Percentiles rank a stretch among this genome's conserved stretches.
Evolutionary conservation across 1,140 invertebrate species (phyloP).

Genomic region (Anastrepha ludens): DNA sequence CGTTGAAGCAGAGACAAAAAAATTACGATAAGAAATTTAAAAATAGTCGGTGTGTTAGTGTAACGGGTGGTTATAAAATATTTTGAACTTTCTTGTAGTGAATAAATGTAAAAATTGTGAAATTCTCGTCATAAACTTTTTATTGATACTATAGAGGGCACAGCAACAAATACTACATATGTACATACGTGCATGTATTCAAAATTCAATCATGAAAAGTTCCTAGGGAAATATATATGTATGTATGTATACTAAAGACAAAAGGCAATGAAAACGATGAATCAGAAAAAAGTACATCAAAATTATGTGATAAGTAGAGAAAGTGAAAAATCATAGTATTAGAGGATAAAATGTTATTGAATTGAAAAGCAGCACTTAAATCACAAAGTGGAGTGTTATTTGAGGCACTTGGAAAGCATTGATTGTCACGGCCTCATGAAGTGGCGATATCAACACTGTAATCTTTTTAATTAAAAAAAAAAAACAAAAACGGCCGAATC

Average conservation of each 20-base stretch:
- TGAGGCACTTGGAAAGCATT: not conserved
- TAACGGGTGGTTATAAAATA: not conserved
- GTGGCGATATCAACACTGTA: too few species aligned
- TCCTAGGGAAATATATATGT: not conserved
- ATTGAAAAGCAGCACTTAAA: too few species aligned
- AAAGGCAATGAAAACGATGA: not conserved
- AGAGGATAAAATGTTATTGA: not conserved
- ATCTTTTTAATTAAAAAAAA: too few species aligned
- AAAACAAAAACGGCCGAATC: too few species aligned
- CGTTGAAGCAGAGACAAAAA: not conserved
- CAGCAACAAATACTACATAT: not conserved
- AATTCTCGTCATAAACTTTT: too few species aligned
- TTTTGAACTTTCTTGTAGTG: not conserved
- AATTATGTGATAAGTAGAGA: too few species aligned
- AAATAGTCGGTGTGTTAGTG: not conserved
- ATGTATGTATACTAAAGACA: not conserved
- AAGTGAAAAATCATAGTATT: too few species aligned
- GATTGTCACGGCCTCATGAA: too few species aligned
- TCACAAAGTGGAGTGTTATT: not conserved
- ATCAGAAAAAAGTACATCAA: not conserved
- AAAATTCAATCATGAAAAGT: not conserved
- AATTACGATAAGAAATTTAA: not conserved
- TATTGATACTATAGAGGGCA: too few species aligned
- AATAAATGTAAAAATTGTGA: not conserved
- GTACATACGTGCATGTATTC: not conserved